These are phyloP conservation scores for Penaeus japonicus DNA, from an alignment of 1,140 invertebrate genomes.

Conservation along the genomic window DNA sequence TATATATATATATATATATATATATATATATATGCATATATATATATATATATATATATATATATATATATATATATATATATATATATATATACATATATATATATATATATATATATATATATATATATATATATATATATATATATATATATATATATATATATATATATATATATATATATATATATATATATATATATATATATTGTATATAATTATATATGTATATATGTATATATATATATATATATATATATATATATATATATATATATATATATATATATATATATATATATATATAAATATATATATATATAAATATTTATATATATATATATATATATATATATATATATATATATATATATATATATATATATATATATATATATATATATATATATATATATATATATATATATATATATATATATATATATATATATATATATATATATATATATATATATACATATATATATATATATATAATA, in stretches of 20 bases:
- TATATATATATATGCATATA: neutral
- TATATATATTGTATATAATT: too few species aligned
- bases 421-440: neutral
- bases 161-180: neutral
- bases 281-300: too few species aligned
- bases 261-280: too few species aligned
- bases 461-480: constrained; percentile 1
- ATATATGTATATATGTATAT: too few species aligned
- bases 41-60: neutral
- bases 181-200: neutral
- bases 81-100: constrained; percentile 13
- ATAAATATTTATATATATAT: neutral
- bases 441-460: constrained; percentile 6
- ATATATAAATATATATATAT: neutral
- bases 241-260: too few species aligned
- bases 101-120: constrained; percentile 8
- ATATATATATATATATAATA: neutral
- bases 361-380: constrained; percentile 6
- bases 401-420: neutral
- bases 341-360: neutral
- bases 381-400: neutral
- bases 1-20: neutral
- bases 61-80: neutral
- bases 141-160: constrained; percentile 13
- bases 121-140: constrained; percentile 13